Base-by-base conservation (phyloP, 2,797 vertebrate species). In the Petrocephalus schoutedeni region DNA sequence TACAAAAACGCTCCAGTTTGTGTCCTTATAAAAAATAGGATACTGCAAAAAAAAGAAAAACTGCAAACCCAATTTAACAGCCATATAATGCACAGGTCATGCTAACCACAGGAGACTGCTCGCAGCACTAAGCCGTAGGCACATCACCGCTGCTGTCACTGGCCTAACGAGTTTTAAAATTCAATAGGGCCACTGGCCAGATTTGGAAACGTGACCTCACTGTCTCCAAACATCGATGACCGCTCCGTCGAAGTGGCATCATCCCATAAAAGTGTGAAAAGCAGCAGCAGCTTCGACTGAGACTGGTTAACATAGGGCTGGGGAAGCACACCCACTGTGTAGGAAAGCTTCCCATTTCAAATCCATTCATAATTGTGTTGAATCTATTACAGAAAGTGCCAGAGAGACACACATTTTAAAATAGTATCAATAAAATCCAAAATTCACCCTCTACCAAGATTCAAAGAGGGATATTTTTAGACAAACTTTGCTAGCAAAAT, bases 391-490 rank as follows among this genome's bases (percentile, higher is more conserved):
- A 58, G 54, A 32, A 85, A n/a, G 23, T 58, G 53, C 16, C 49
- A 85, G 53, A 85, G 84, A 85, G 14, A 32, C 23, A 57, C 23
- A 58, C 28, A 9, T 10, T 54, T 85, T 54, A 85, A 85, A 85
- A 85, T 58, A 85, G 53, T 85, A 16, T 57, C 4, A 57, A 32
- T 57, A 36, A 28, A 57, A 57, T 57, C 56, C 16, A 85, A 58
- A 58, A 83, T 12, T 58, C 84, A 56, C 21, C 54, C 84, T 36
- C 49, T 57, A 54, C 5, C 28, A 83, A 21, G 14, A 85, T 54
- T 28, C 51, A 84, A 84, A 84, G 54, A 53, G 36, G 71, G 54
- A 58, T 85, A 57, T 85, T 41, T 85, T 32, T 85, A 85, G 84
- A 85, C 53, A 32, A 85, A 58, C 32, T 36, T 8, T 77, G 36